Conservation (phyloP, 2,113 vertebrate species). For the Synchiropus splendidus region DNA sequence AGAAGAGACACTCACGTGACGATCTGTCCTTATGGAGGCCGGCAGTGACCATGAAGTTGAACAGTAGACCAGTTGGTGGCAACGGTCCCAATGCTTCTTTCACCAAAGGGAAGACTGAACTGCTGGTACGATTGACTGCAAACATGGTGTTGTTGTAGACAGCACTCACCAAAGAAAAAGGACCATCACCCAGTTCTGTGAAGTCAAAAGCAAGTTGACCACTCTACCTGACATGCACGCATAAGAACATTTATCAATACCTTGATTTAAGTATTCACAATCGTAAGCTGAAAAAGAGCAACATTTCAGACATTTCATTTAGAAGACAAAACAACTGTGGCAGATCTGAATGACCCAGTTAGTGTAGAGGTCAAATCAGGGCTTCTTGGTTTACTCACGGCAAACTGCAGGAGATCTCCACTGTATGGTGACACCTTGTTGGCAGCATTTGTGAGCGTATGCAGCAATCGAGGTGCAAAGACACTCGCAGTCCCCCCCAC, state of each 20-base stretch:
- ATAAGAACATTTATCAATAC: slow-evolving; percentile 55
- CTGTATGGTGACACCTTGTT: slow-evolving; percentile 79
- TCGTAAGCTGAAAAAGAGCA: slow-evolving; percentile 78
- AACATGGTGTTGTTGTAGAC: slow-evolving; percentile 78
- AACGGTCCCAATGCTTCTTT: slow-evolving; percentile 60
- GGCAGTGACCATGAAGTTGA: slow-evolving; percentile 92
- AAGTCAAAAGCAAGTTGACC: slow-evolving; percentile 2
- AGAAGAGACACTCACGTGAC: slow-evolving; percentile 71
- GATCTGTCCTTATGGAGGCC: slow-evolving; percentile 83
- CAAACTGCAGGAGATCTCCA: slow-evolving; percentile 86
- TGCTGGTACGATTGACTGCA: slow-evolving; percentile 81
- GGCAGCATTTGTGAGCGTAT: slow-evolving; percentile 93
- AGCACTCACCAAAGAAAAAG: slow-evolving; percentile 80
- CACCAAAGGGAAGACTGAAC: slow-evolving; percentile 77
- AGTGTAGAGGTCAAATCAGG: not conserved
- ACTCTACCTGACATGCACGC: not conserved
- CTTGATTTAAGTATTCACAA: slow-evolving; percentile 97
- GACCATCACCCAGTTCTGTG: slow-evolving; percentile 86
- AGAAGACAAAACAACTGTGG: not conserved
- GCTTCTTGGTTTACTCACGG: slow-evolving; percentile 67
- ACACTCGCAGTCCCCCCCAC: slow-evolving; percentile 94
- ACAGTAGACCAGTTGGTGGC: slow-evolving; percentile 65
- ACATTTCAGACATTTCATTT: slow-evolving; percentile 7
- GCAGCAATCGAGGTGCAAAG: slow-evolving; percentile 92
- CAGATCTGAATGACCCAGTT: not conserved